These are phyloP conservation scores for Myopa tessellatipennis DNA, from an alignment of 2,888 invertebrate genomes.

Conservation along the genomic window DNA sequence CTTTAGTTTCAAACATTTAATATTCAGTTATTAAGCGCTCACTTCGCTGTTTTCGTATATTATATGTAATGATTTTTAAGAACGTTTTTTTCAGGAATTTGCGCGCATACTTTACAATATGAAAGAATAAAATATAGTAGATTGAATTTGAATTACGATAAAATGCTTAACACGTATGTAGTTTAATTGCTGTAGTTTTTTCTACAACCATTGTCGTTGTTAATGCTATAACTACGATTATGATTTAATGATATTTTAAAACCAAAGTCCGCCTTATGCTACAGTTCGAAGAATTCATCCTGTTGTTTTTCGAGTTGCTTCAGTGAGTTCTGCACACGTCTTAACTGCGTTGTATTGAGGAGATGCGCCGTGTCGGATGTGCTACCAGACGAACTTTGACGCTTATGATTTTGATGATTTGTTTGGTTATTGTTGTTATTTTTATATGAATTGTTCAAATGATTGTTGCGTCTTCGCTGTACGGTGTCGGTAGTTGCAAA, in stretches of 20 bases:
- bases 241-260: conserved; percentile 8
- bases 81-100: background rate
- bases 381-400: conserved; percentile 70
- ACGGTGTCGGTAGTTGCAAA: conserved; percentile 61
- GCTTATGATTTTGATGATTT: conserved; percentile 58
- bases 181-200: conserved; percentile 10
- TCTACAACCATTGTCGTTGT: background rate
- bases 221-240: conserved; percentile 19
- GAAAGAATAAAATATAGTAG: background rate
- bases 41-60: no score
- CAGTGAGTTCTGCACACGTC: conserved; percentile 82
- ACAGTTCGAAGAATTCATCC: conserved; percentile 92
- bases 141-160: background rate
- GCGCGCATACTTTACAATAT: background rate
- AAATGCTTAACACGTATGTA: conserved; percentile 1
- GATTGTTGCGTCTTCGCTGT: conserved; percentile 57
- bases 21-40: no score
- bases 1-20: background rate
- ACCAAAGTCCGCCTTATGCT: conserved; percentile 69
- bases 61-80: no score
- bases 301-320: conserved; percentile 86
- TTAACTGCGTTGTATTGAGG: conserved; percentile 81
- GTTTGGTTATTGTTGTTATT: conserved; percentile 57
- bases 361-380: conserved; percentile 68
- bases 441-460: conserved; percentile 63